Conservation (phyloP, 2,113 vertebrate species). For the Gila orcuttii region DNA sequence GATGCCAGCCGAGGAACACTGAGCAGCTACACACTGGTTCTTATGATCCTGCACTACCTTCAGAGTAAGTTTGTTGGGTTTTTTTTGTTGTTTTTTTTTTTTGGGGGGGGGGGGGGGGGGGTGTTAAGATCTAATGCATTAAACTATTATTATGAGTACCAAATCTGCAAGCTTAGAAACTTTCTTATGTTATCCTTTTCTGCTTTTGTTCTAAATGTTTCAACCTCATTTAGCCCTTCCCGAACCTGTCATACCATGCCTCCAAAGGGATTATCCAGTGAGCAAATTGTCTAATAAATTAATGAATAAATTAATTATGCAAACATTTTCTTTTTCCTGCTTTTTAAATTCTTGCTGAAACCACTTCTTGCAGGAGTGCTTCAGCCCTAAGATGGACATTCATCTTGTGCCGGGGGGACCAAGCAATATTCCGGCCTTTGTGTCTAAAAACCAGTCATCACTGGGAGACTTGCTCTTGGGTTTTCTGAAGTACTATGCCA, state of each 20-base stretch:
- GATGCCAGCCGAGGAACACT: conserved; percentile 97
- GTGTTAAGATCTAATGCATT: neutral
- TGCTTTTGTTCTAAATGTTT: conserved; percentile 27
- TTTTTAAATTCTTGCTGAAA: neutral
- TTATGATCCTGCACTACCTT: conserved; percentile 98
- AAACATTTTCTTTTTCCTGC: neutral
- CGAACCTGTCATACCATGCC: conserved; percentile 90
- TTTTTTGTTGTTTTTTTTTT: too few species aligned
- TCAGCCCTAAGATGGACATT: conserved; percentile 84
- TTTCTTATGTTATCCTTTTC: neutral
- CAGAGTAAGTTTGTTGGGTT: too few species aligned
- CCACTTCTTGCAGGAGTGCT: conserved; percentile 80
- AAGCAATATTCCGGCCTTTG: conserved; percentile 81
- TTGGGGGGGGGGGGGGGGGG: too few species aligned
- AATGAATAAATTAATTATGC: neutral
- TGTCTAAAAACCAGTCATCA: conserved; percentile 86
- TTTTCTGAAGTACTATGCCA: conserved; percentile 93
- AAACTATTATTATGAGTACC: neutral
- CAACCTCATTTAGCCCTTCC: conserved; percentile 80
- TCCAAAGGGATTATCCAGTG: conserved; percentile 93
- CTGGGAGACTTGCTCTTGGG: conserved; percentile 91
- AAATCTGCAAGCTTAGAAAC: neutral
- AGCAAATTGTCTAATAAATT: conserved; percentile 61
- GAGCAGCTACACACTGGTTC: conserved; percentile 93
- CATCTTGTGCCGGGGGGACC: conserved; percentile 84